phyloP scores from a whole-genome alignment of 2,113 vertebrate species.

The Takifugu flavidus region DNA sequence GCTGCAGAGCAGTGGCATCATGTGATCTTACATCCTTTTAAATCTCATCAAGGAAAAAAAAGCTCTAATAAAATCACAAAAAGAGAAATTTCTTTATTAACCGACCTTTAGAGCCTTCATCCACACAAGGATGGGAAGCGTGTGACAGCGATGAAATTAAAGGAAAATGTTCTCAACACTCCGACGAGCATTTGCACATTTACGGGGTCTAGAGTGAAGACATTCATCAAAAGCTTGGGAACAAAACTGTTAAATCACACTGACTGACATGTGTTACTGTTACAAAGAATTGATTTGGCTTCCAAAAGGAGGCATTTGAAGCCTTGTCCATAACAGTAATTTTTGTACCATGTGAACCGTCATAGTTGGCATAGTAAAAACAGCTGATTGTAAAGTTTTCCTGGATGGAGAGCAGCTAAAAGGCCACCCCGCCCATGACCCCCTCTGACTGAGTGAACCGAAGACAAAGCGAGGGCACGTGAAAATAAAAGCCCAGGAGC shows the following conservation, averaged over 20 bases:
- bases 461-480: slow-evolving; percentile 4
- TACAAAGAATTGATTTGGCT: no score
- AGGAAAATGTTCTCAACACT: neutral
- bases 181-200: no score
- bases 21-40: neutral
- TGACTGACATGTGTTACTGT: no score
- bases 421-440: slow-evolving; percentile 35
- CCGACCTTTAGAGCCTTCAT: slow-evolving; percentile 18
- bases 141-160: slow-evolving; percentile 3
- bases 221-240: no score
- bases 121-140: slow-evolving; percentile 31
- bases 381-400: neutral
- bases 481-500: slow-evolving; percentile 3
- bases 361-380: no score
- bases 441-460: slow-evolving; percentile 9
- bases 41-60: neutral
- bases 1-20: slow-evolving; percentile 31
- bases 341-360: no score
- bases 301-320: no score
- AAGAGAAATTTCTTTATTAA: slow-evolving; percentile 1
- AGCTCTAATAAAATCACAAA: neutral
- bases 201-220: no score
- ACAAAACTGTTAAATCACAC: no score
- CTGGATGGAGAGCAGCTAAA: slow-evolving; percentile 19
- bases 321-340: no score